These are phyloP conservation scores for Leptopilina drosophilae DNA, from an alignment of 2,888 invertebrate genomes.

Conservation along the genomic window DNA sequence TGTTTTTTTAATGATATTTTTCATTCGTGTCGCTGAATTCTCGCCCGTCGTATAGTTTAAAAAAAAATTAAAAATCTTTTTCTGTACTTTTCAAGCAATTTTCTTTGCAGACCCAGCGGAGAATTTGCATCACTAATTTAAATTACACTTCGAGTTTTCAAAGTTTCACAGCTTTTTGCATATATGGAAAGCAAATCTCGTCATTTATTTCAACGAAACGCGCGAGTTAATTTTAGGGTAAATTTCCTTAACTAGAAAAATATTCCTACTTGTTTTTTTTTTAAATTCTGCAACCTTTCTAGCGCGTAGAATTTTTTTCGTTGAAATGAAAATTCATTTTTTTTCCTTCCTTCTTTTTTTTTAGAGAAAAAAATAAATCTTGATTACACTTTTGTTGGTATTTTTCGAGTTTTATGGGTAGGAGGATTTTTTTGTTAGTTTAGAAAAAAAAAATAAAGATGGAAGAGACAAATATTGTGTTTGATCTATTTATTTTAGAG, in stretches of 20 bases:
- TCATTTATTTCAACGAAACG: slow-evolving; percentile 19
- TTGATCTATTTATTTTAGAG: neutral
- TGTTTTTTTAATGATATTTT: too few species aligned
- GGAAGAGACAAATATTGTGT: neutral
- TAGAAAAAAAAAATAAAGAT: neutral
- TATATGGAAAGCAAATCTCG: slow-evolving; percentile 1
- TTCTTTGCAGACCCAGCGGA: neutral
- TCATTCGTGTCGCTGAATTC: too few species aligned
- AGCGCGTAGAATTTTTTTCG: neutral
- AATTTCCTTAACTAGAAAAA: slow-evolving; percentile 16
- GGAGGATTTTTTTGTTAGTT: neutral
- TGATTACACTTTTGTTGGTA: neutral
- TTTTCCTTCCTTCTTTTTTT: neutral
- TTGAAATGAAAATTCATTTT: slow-evolving; percentile 1
- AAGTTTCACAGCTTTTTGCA: slow-evolving; percentile 8
- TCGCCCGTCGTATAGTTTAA: neutral
- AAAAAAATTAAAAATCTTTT: slow-evolving; percentile 4
- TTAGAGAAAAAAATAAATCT: neutral
- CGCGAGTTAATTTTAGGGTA: slow-evolving; percentile 15
- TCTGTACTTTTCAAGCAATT: slow-evolving; percentile 19
- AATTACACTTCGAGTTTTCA: slow-evolving; percentile 21
- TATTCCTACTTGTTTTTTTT: neutral
- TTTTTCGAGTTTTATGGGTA: neutral
- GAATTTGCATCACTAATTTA: slow-evolving; percentile 21
- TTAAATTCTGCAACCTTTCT: neutral